Base-by-base conservation (phyloP, 1,140 invertebrate species). In the Aethina tumida region DNA sequence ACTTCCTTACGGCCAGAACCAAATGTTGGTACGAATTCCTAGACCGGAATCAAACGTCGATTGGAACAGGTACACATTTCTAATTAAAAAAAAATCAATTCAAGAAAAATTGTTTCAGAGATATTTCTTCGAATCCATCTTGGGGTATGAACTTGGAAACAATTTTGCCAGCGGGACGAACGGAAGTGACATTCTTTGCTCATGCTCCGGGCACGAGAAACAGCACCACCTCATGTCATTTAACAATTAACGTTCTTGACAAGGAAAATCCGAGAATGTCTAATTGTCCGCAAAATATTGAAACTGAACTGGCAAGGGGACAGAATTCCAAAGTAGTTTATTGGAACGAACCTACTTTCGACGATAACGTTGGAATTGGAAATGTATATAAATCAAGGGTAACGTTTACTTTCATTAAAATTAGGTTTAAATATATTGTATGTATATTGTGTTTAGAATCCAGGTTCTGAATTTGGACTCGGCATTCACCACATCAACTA, bases 311-410 rank as follows among this genome's bases (percentile, higher is more conserved):
- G 24, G 60, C 60, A 31, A 61, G 62, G 16, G 68, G 73, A 8
- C 70, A 77, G 53, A 58, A 55, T 0, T 66, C 66, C 26, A 64
- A 69, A 16, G 59, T 66, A 9, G 68, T 83, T 16, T 67, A 67
- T 35, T 84, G 80, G 80, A 68, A 71, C 31, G 79, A 82, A 47
- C 80, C 81, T 0, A 56, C 65, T 6, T 81, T 83, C 46, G 63
- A 59, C 7, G 78, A 81, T 52, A 78, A 79, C 50, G 68, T 77
- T 6, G 62, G 55, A 32, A 53, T 81, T 3, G 62, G 69, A 2
- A 62, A 66, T 26, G 59, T 78, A 29, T 74, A 71, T 45, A 78
- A 77, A 53, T 77, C 77, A 0, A 66, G 73, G 55, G 77, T 80
- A 54, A 67, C 65, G 52, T 35, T 25, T 8, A 22, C n/a, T 10